These are phyloP conservation scores for Tragelaphus imberbis DNA, from an alignment of 2,113 vertebrate species.

Conservation along the genomic window DNA sequence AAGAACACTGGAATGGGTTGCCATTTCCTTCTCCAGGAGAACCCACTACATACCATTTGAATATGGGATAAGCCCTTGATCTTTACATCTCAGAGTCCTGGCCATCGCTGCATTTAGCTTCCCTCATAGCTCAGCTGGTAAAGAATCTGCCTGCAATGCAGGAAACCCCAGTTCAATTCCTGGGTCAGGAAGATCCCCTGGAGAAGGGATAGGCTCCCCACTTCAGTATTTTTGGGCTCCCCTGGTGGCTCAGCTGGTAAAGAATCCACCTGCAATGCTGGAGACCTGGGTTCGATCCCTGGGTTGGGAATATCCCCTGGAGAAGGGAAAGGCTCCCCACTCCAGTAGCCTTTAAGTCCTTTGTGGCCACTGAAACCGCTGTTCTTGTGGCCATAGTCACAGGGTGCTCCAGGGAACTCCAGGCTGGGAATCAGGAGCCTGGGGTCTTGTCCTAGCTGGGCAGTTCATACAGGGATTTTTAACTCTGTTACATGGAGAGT, in stretches of 20 bases:
- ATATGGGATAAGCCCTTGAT: not conserved
- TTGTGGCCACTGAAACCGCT: not conserved
- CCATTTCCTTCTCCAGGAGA: not conserved
- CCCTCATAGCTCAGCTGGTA: not conserved
- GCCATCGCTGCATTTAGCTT: not conserved
- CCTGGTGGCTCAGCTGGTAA: not conserved
- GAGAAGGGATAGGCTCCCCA: not conserved
- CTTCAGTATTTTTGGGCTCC: not conserved
- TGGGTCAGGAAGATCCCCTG: not conserved
- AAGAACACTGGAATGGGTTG: not conserved
- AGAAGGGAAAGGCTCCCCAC: not conserved
- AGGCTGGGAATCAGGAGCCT: not conserved
- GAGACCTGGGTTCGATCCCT: not conserved
- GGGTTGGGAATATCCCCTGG: not conserved
- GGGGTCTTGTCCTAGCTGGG: not conserved
- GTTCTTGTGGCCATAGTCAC: not conserved
- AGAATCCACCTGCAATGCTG: not conserved
- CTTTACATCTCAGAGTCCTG: not conserved
- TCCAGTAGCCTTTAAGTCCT: not conserved
- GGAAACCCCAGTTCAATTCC: accelerated
- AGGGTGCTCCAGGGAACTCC: not conserved
- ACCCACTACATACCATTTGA: not conserved
- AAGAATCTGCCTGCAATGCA: not conserved
- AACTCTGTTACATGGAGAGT: not conserved
- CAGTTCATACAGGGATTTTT: not conserved